Base-by-base conservation (phyloP, 1,140 invertebrate species). In the Glossosoma conforme region DNA sequence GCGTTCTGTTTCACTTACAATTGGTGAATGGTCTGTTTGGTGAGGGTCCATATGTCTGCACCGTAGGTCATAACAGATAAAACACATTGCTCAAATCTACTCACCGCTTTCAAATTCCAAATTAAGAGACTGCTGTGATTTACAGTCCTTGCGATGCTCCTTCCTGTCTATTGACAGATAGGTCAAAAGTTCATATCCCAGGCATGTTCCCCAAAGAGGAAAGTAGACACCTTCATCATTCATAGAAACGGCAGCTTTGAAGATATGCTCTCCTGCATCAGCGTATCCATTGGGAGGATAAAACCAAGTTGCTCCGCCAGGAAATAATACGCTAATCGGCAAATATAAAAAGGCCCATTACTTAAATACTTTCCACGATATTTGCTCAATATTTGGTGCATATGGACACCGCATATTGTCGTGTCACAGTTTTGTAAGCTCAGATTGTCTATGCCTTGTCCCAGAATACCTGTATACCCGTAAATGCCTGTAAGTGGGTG, bases 141-240 rank as follows among this genome's bases (percentile, higher is more conserved):
- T 65, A 65, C 62, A 87, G 89, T 60, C 20, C 10, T 64, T 68
- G 35, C 86, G 72, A 17, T 83, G 78, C 37, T 83, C 75, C 8
- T 56, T 59, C 6, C 73, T 68, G 20, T 82, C 78, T 1, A 83
- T 77, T 5, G 79, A 81, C 1, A 87, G 62, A 53, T 82, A 84
- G 9, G 84, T 77, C 25, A 96, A 62, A 14, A 91, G 65, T 63
- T 96, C 87, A 66, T 93, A 92, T 20, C 92, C 92, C 5, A 93
- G 72, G 64, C 93, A 96, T 4, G 86, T 93, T 1, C 89, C 92
- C 75, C 90, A 87, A 18, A 95, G 69, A 0, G 92, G 91, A 62
- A 93, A 92, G 61, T 84, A 84, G 50, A 81, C 79, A 8, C 83
- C 85, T 1, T 74, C 66, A 8, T 84, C 64, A 61, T 93, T 91